Base-by-base conservation (phyloP, 2,797 vertebrate species). In the Microctenopoma stevenorrisi region DNA sequence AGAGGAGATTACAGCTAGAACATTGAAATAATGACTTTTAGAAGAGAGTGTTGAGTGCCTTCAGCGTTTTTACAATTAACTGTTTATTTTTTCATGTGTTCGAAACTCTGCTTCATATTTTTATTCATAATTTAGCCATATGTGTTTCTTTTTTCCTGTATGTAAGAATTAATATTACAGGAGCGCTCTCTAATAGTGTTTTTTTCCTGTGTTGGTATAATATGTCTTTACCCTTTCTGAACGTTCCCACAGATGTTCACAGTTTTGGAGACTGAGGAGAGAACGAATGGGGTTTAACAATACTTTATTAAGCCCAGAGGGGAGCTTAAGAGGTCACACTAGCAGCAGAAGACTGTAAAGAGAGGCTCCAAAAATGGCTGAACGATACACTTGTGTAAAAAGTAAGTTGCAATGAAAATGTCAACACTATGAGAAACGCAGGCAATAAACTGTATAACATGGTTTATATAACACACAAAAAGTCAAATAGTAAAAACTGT, bases 221-320 rank as follows among this genome's bases (percentile, higher is more conserved):
- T 38, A 38, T 38, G 37, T 46, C 53, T 33, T 1, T 64, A 40
- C 8, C 28, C 13, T 26, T 60, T 72, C 30, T 0, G 10, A 33
- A 57, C 10, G 55, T 61, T 76, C 8, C 26, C 48, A 51, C 47
- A 64, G 55, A 71, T 54, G 25, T 66, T 70, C 7, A 40, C n/a
- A 11, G 12, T 15, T 76, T 64, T 70, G 60, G 28, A 74, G 69
- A 82, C 51, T 73, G 44, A 25, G 35, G n/a, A 58, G 53, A 16
- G 35, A 70, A 55, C 6, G 48, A 51, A 68, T 61, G 46, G 22
- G 43, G 47, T 18, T 37, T 30, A 28, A 15, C 0, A 30, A 42
- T 4, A 5, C n/a, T 76, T 68, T 48, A 59, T 44, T 33, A 49
- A 64, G 18, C 53, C 68, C 56, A 13, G 12, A 44, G 65, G 44